Conservation (phyloP, 2,113 vertebrate species). For the Labeo catla region DNA sequence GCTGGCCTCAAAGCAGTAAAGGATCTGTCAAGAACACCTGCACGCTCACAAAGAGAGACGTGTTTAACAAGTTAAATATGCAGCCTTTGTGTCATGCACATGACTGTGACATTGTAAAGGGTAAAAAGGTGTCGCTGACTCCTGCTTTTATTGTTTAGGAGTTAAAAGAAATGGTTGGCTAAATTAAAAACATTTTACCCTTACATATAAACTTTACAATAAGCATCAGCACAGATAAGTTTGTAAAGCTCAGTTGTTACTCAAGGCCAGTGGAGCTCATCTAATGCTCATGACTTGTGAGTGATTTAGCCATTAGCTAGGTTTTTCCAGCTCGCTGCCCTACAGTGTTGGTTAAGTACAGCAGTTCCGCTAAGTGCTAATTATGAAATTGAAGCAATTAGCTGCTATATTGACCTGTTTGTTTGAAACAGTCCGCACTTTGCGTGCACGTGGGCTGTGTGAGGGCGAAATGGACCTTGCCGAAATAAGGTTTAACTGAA, state of each 20-base stretch:
- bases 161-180: not conserved
- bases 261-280: not conserved
- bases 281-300: not conserved
- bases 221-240: not conserved
- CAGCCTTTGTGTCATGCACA: conserved; percentile 17
- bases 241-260: not conserved
- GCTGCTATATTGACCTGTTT: conserved; percentile 36
- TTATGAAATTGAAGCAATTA: conserved; percentile 50
- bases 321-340: conserved; percentile 4
- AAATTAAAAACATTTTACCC: not conserved
- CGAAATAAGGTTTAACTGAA: conserved; percentile 4
- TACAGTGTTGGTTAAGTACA: not conserved
- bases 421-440: not conserved
- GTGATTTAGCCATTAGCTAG: conserved; percentile 16
- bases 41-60: not conserved
- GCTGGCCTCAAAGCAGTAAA: conserved; percentile 43
- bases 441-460: not conserved
- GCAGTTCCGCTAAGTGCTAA: conserved; percentile 29
- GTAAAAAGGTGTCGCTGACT: not conserved
- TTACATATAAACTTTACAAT: not conserved
- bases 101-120: conserved; percentile 22
- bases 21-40: conserved; percentile 52
- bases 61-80: conserved; percentile 9
- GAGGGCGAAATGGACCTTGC: not conserved
- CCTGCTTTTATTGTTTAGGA: conserved; percentile 1